A percentile compares a stretch with the other conserved stretches of the same genome.
These are phyloP conservation scores for Agrochola macilenta DNA, from an alignment of 2,888 invertebrate genomes.

Conservation along the genomic window DNA sequence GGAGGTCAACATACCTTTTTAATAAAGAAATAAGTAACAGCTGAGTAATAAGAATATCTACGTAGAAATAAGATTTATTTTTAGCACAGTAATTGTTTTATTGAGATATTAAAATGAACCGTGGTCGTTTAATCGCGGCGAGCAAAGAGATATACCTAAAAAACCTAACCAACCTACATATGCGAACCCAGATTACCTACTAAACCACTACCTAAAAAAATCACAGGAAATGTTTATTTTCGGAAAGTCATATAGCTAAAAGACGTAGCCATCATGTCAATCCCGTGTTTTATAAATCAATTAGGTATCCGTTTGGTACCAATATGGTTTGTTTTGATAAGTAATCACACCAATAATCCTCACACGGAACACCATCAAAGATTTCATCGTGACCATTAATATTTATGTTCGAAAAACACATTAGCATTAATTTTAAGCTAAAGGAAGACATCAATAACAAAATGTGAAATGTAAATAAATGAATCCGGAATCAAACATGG, in stretches of 20 bases:
- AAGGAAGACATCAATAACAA: conserved; percentile 61
- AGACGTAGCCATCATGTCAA: not conserved
- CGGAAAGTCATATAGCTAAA: not conserved
- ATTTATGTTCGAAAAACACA: conserved; percentile 40
- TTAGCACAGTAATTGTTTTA: conserved; percentile 5
- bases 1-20: conserved; percentile 48
- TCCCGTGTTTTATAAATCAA: conserved; percentile 23
- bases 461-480: conserved; percentile 60
- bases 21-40: conserved; percentile 23
- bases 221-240: not conserved
- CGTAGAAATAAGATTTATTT: conserved; percentile 27
- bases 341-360: conserved; percentile 9
- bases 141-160: not conserved
- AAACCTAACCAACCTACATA: too few species aligned
- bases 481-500: conserved; percentile 48
- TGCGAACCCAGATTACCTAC: too few species aligned
- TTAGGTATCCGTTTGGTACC: not conserved
- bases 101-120: not conserved
- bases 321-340: not conserved
- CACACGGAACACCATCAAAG: conserved; percentile 22
- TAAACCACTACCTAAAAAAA: not conserved
- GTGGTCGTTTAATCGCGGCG: not conserved
- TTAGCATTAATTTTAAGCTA: conserved; percentile 41
- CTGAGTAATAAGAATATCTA: conserved; percentile 25
- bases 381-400: conserved; percentile 37